Conservation (phyloP, 1,140 invertebrate genomes). For the Drosophila arizonae region DNA sequence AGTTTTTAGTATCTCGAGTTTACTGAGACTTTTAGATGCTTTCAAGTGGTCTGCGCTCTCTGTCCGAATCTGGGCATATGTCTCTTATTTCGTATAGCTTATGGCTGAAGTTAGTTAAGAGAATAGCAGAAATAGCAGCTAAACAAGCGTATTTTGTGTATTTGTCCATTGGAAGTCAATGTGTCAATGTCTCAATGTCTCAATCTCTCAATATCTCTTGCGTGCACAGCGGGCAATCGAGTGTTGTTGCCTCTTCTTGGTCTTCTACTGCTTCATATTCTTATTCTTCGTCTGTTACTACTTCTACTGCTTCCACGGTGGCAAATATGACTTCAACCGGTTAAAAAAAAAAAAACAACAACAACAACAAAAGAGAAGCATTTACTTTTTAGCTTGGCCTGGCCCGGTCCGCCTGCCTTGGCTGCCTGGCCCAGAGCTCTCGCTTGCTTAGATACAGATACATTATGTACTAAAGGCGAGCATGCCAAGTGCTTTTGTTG, state of each 20-base stretch:
- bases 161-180: neutral
- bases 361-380: constrained; percentile 36
- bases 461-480: constrained; percentile 64
- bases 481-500: constrained; percentile 51
- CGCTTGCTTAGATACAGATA: constrained; percentile 66
- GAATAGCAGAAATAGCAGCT: too few species aligned
- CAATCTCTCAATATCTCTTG: constrained; percentile 34
- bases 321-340: constrained; percentile 73
- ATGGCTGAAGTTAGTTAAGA: too few species aligned
- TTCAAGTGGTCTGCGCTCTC: too few species aligned
- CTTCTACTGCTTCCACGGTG: constrained; percentile 47
- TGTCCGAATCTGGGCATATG: too few species aligned
- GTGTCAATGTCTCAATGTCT: constrained; percentile 25
- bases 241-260: constrained; percentile 19
- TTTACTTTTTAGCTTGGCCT: constrained; percentile 34
- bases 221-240: constrained; percentile 40
- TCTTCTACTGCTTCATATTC: constrained; percentile 6
- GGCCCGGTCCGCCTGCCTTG: constrained; percentile 1
- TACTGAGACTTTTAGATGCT: too few species aligned
- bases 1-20: too few species aligned
- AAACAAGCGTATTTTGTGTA: too few species aligned
- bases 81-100: too few species aligned
- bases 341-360: constrained; percentile 42
- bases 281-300: neutral
- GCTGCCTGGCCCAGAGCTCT: neutral